These are phyloP conservation scores for Pheosia gnoma DNA, from an alignment of 2,888 invertebrate genomes.

Conservation along the genomic window DNA sequence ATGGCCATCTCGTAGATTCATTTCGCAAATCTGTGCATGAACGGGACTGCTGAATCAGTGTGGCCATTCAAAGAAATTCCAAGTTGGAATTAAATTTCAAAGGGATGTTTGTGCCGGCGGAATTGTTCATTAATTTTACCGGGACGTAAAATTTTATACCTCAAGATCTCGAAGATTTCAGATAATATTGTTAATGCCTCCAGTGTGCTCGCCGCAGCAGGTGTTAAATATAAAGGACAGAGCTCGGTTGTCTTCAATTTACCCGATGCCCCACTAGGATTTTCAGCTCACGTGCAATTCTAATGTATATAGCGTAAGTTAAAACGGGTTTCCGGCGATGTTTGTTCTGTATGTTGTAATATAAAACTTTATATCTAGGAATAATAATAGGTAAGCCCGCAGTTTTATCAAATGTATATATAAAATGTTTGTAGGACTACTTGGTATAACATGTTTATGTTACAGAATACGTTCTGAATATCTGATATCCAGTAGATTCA, in stretches of 20 bases:
- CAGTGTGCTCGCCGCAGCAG: slow-evolving; percentile 48
- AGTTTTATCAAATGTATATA: neutral
- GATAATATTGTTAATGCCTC: slow-evolving; percentile 60
- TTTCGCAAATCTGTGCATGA: slow-evolving; percentile 32
- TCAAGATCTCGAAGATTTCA: slow-evolving; percentile 52
- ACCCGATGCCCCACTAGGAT: slow-evolving; percentile 48
- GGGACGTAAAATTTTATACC: slow-evolving; percentile 54
- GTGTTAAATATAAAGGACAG: slow-evolving; percentile 62
- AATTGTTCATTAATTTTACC: slow-evolving; percentile 58
- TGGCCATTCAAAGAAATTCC: slow-evolving; percentile 42
- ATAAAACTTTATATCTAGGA: slow-evolving; percentile 10
- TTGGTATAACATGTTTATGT: neutral
- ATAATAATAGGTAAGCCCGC: neutral
- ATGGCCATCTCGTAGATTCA: slow-evolving; percentile 28
- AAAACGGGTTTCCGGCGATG: slow-evolving; percentile 46
- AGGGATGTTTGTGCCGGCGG: slow-evolving; percentile 47
- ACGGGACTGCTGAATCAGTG: slow-evolving; percentile 28
- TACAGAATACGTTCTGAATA: neutral
- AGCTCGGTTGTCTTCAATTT: slow-evolving; percentile 58
- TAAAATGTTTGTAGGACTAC: too few species aligned
- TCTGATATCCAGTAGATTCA: neutral
- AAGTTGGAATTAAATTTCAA: slow-evolving; percentile 45
- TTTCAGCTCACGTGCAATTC: slow-evolving; percentile 63
- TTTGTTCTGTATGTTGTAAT: slow-evolving; percentile 34
- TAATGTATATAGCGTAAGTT: slow-evolving; percentile 56